Base-by-base conservation (phyloP, 2,888 invertebrate genomes). In the Trissoscelio sp. region DNA sequence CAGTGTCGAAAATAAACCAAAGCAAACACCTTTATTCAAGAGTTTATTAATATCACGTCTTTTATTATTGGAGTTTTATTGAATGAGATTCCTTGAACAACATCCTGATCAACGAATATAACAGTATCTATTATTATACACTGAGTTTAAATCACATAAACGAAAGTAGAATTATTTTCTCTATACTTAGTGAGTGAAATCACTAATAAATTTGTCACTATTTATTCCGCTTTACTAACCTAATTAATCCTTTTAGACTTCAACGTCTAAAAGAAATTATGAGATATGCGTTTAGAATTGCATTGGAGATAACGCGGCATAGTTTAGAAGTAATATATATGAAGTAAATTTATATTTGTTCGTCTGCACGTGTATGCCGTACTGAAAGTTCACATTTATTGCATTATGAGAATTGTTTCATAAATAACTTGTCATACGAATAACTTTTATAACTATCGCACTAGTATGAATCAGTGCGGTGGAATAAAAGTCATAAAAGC, bases 351-450 rank as follows among this genome's bases (percentile, higher is more conserved):
- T 42, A 42, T 42, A 16, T 5, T 14, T 42, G 16, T 42, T 42
- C 42, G 42, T 16, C 42, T 42, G 16, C 42, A 42, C 37, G 5
- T 9, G 5, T n/a, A n/a, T n/a, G n/a, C 37, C 9, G n/a, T 37
- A 5, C 14, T 16, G 16, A 16, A 42, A 42, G 42, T 42, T 42
- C 5, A 16, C 42, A 42, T 42, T 42, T 42, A 16, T 16, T 16
- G 14, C 42, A 42, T 42, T 42, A 42, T 42, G 42, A 14, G 16
- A 42, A 42, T 42, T 42, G 42, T 42, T 42, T 42, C 42, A 42
- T n/a, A n/a, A n/a, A n/a, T n/a, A n/a, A n/a, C n/a, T 16, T 42
- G 42, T 42, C 42, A 42, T 16, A 42, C 42, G 16, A 42, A 42
- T n/a, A 42, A 42, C 16, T 42, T 42, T 42, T 16, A 16, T 16